A percentile compares a stretch with the other conserved stretches of the same genome.
phyloP scores from a whole-genome alignment of 1,140 invertebrate genomes.

The Drosophila tani region DNA sequence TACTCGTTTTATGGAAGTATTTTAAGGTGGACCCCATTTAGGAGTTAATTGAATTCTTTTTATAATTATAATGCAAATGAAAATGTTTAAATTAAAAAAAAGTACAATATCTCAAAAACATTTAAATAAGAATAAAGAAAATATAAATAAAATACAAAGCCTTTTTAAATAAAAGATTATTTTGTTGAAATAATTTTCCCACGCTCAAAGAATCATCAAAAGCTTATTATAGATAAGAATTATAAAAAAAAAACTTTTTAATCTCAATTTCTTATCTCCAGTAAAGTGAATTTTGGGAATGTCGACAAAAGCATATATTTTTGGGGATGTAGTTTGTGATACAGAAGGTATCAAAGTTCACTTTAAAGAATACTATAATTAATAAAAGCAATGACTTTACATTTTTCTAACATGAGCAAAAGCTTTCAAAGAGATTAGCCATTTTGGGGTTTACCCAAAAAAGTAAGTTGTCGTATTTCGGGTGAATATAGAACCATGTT shows the following conservation, averaged over 20 bases:
- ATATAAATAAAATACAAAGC: not conserved
- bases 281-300: not conserved
- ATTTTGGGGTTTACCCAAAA: too few species aligned
- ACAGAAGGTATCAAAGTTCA: slow-evolving; percentile 1
- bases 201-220: not conserved
- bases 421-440: not conserved
- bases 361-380: too few species aligned
- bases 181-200: slow-evolving; percentile 1
- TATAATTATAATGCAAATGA: not conserved
- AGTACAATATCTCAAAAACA: not conserved
- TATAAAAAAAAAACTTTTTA: not conserved
- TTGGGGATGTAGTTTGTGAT: not conserved
- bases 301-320: not conserved
- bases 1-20: slow-evolving; percentile 7
- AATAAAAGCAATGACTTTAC: not conserved
- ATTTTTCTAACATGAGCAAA: not conserved
- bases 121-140: not conserved
- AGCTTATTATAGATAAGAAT: slow-evolving; percentile 1
- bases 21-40: slow-evolving; percentile 32
- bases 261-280: slow-evolving; percentile 2
- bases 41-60: not conserved
- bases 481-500: too few species aligned
- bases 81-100: not conserved
- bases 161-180: not conserved
- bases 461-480: too few species aligned